Evolutionary conservation across 2,888 invertebrate species (phyloP).

Genomic region (Lucinisca nassula): DNA sequence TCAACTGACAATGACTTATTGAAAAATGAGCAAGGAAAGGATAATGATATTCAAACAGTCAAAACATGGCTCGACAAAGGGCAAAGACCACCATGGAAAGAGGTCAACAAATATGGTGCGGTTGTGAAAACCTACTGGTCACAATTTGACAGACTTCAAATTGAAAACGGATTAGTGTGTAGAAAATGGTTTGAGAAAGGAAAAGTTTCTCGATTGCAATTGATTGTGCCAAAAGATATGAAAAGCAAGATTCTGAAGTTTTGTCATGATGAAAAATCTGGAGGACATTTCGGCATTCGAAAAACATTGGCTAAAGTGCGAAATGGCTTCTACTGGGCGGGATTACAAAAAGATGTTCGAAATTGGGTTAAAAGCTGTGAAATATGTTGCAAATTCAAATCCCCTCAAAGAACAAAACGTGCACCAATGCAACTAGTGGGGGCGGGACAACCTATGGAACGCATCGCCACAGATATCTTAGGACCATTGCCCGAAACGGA

Average conservation of each 20-base stretch:
- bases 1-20: too few species aligned
- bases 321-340: constrained; percentile 8
- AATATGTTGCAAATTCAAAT: not conserved
- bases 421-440: constrained; percentile 29
- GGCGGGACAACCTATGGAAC: constrained; percentile 24
- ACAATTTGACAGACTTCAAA: not conserved
- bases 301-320: constrained; percentile 10
- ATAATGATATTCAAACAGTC: not conserved
- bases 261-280: too few species aligned
- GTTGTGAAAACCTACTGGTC: not conserved
- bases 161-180: too few species aligned
- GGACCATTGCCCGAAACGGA: constrained; percentile 17
- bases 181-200: too few species aligned
- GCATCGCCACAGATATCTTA: constrained; percentile 14
- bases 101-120: not conserved
- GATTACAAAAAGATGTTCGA: constrained; percentile 1
- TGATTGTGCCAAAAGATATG: too few species aligned
- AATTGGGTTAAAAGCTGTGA: constrained; percentile 9
- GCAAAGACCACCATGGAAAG: not conserved
- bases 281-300: constrained; percentile 5
- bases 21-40: not conserved
- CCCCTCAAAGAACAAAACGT: not conserved
- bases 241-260: too few species aligned
- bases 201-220: too few species aligned
- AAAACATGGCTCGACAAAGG: not conserved